These are phyloP conservation scores for Aulostomus chinensis DNA, from an alignment of 2,797 vertebrate genomes.

Conservation along the genomic window DNA sequence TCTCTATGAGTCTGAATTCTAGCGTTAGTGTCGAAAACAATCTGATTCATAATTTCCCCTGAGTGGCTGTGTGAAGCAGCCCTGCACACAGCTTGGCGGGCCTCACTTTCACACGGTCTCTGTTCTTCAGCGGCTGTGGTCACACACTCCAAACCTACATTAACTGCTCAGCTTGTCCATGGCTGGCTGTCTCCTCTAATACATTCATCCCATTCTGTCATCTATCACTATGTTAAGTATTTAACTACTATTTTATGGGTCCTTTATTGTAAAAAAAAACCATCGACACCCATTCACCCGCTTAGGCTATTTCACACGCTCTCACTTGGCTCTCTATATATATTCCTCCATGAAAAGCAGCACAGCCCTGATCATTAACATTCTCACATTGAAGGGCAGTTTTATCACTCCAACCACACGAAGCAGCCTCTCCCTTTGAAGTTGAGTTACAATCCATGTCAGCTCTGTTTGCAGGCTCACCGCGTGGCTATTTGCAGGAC, in stretches of 20 bases:
- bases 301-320: conserved; percentile 65
- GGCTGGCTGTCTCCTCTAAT: conserved; percentile 26
- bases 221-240: conserved; percentile 29
- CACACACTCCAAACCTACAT: conserved; percentile 33
- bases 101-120: conserved; percentile 53
- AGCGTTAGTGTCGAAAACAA: conserved; percentile 51
- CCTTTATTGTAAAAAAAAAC: conserved; percentile 60
- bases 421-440: conserved; percentile 66
- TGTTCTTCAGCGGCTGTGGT: conserved; percentile 47
- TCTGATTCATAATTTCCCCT: conserved; percentile 69
- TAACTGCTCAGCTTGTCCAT: conserved; percentile 22
- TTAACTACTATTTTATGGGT: conserved; percentile 31
- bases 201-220: conserved; percentile 43
- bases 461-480: conserved; percentile 14
- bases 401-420: conserved; percentile 61
- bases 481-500: conserved; percentile 19
- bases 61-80: conserved; percentile 47
- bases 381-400: conserved; percentile 70
- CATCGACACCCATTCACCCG: conserved; percentile 41
- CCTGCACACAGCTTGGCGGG: conserved; percentile 44
- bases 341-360: conserved; percentile 59
- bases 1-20: conserved; percentile 29
- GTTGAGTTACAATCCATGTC: conserved; percentile 20
- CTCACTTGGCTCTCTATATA: conserved; percentile 63
- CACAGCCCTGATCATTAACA: conserved; percentile 67